Evolutionary conservation across 2,797 vertebrate genomes (phyloP).

Genomic region (Pseudomugil tenellus): DNA sequence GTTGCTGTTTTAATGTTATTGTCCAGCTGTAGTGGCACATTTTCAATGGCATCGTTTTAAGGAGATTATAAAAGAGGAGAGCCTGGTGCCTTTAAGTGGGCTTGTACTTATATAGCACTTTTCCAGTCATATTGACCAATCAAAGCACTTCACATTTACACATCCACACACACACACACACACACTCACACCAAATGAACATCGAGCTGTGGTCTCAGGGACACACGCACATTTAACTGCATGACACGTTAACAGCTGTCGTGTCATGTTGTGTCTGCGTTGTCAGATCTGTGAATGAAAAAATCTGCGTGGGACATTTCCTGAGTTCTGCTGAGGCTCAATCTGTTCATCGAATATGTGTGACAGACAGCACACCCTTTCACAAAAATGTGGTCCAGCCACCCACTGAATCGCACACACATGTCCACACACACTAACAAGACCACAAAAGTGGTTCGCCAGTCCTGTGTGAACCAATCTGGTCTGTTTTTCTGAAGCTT

Average conservation of each 20-base stretch:
- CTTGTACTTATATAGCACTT: too few species aligned
- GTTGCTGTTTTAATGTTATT: too few species aligned
- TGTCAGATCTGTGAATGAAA: slow-evolving; percentile 65
- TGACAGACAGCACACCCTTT: slow-evolving; percentile 72
- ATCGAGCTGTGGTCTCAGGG: slow-evolving; percentile 25
- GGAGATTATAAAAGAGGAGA: too few species aligned
- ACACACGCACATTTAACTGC: slow-evolving; percentile 18
- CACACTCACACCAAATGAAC: too few species aligned
- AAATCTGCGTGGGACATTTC: slow-evolving; percentile 70
- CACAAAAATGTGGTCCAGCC: slow-evolving; percentile 77
- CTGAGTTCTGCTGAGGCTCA: slow-evolving; percentile 51
- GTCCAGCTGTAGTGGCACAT: too few species aligned
- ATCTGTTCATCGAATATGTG: slow-evolving; percentile 68
- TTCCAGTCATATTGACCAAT: too few species aligned
- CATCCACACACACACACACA: too few species aligned
- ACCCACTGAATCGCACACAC: slow-evolving; percentile 45
- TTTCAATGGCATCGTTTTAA: too few species aligned
- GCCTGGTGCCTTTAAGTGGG: too few species aligned
- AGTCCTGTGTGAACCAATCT: slow-evolving; percentile 58
- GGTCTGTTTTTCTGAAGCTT: slow-evolving; percentile 48
- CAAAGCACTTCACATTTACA: too few species aligned
- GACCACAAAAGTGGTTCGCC: slow-evolving; percentile 37
- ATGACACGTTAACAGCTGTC: not conserved
- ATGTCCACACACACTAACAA: slow-evolving; percentile 22
- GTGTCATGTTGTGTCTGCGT: slow-evolving; percentile 18